Conservation (phyloP, 2,113 vertebrate genomes). For the Channa argus region DNA sequence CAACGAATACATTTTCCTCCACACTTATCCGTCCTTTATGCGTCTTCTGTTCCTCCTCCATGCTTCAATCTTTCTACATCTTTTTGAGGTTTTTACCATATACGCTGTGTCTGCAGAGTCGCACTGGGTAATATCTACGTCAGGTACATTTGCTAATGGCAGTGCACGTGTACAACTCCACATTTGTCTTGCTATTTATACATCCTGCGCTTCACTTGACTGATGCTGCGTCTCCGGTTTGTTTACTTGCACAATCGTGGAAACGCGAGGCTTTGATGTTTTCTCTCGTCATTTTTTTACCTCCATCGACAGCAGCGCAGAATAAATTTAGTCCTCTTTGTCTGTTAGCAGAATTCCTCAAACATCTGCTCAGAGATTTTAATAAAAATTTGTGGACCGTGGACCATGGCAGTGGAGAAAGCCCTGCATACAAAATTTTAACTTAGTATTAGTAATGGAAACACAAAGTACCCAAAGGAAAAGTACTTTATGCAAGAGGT, state of each 20-base stretch:
- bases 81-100: background rate
- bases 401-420: too few species aligned
- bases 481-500: too few species aligned
- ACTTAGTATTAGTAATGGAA: too few species aligned
- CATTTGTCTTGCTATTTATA: background rate
- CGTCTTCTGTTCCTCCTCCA: background rate
- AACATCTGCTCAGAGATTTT: background rate
- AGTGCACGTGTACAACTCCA: background rate
- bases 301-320: background rate
- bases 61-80: conserved; percentile 4
- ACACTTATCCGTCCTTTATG: too few species aligned
- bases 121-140: background rate
- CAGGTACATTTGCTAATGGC: too few species aligned
- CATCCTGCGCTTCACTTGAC: background rate
- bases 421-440: too few species aligned
- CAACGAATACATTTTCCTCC: conserved; percentile 8
- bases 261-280: conserved; percentile 17
- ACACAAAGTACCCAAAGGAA: too few species aligned
- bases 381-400: background rate
- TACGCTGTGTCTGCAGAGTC: background rate
- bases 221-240: background rate
- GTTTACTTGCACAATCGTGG: conserved; percentile 14
- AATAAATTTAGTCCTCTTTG: background rate
- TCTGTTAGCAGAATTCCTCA: background rate
- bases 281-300: background rate